A percentile compares a stretch with the other conserved stretches of the same genome.
These are phyloP conservation scores for Blennius ocellaris DNA, from an alignment of 2,113 vertebrate genomes.

Conservation along the genomic window DNA sequence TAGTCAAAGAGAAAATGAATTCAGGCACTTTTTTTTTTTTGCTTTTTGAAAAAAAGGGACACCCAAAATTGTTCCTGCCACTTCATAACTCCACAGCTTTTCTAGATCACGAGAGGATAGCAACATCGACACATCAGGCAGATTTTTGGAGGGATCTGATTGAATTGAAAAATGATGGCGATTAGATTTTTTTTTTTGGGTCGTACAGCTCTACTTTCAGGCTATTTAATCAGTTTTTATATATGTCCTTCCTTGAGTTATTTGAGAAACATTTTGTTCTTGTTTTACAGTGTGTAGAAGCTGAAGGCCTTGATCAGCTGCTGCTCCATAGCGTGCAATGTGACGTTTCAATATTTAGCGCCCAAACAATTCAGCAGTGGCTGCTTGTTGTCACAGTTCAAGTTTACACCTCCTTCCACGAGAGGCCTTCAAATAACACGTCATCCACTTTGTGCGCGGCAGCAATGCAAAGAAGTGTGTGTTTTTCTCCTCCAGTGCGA, in stretches of 20 bases:
- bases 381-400: neutral
- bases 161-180: neutral
- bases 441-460: neutral
- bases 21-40: neutral
- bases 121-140: neutral
- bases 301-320: constrained; percentile 18
- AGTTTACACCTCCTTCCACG: neutral
- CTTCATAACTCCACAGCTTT: neutral
- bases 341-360: constrained; percentile 3
- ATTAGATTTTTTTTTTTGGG: neutral
- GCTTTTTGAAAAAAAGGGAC: neutral
- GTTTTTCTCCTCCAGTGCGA: neutral
- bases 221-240: neutral
- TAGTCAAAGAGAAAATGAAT: neutral
- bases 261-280: neutral
- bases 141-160: too few species aligned
- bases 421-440: neutral
- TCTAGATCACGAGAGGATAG: neutral
- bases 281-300: neutral
- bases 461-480: constrained; percentile 6
- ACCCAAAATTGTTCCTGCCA: neutral
- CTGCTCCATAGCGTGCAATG: neutral
- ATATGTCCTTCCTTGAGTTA: neutral
- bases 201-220: neutral
- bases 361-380: neutral